Percentiles rank a stretch among this genome's conserved stretches.
phyloP scores from a whole-genome alignment of 2,888 invertebrate genomes.

The Kuschelorhynchus macadamiae region DNA sequence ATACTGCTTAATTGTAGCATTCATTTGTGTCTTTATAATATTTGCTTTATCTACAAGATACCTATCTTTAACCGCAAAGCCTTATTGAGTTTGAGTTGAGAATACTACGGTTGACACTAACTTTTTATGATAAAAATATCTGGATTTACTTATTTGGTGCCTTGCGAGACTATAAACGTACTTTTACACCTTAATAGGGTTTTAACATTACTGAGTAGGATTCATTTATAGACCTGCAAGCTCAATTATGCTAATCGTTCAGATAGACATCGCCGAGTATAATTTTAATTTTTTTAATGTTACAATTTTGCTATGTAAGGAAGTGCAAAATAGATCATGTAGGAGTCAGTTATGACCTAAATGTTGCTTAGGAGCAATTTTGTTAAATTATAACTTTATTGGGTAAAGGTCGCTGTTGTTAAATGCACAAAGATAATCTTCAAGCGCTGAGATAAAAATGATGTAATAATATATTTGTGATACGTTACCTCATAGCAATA shows the following conservation, averaged over 20 bases:
- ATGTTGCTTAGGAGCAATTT: constrained; percentile 32
- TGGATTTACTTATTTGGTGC: too few species aligned
- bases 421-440: constrained; percentile 23
- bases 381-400: constrained; percentile 33
- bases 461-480: background rate
- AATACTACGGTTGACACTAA: too few species aligned
- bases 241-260: background rate
- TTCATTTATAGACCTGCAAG: background rate
- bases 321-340: constrained; percentile 31
- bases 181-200: too few species aligned
- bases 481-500: too few species aligned
- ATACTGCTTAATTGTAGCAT: too few species aligned
- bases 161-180: too few species aligned
- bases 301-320: constrained; percentile 23
- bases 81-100: too few species aligned
- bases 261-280: constrained; percentile 9
- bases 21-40: too few species aligned
- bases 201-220: background rate
- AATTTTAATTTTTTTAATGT: constrained; percentile 20
- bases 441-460: constrained; percentile 12
- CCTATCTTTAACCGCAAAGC: too few species aligned
- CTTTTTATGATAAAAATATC: too few species aligned
- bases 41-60: too few species aligned
- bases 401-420: constrained; percentile 37
- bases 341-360: constrained; percentile 27